Evolutionary conservation across 2,113 vertebrate genomes (phyloP).

Genomic region (Cephalopholis sonnerati): DNA sequence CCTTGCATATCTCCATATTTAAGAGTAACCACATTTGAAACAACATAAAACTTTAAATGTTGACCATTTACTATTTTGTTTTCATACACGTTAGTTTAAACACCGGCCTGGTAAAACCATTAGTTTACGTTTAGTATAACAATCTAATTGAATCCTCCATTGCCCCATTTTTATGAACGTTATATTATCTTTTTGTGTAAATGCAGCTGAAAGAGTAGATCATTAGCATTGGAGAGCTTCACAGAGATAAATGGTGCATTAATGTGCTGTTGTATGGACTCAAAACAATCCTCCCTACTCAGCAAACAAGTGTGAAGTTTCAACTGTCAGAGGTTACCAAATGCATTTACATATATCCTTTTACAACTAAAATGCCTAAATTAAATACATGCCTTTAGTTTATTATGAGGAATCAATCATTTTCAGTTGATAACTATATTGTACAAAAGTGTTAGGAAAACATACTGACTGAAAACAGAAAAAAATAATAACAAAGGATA

Average conservation of each 20-base stretch:
- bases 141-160: neutral
- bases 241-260: neutral
- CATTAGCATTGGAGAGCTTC: neutral
- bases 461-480: neutral
- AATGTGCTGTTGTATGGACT: too few species aligned
- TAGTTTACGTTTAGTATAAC: neutral
- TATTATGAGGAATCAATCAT: neutral
- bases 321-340: neutral
- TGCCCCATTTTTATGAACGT: neutral
- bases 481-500: neutral
- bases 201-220: neutral
- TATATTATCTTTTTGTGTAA: neutral
- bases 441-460: neutral
- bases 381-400: neutral
- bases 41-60: neutral
- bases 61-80: neutral
- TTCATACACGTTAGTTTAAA: neutral
- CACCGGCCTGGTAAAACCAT: neutral
- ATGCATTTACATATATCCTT: neutral
- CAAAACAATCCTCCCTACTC: neutral
- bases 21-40: neutral
- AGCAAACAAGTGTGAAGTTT: neutral
- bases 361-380: neutral
- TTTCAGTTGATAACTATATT: neutral
- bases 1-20: neutral